phyloP scores from a whole-genome alignment of 2,797 vertebrate species.

The Lycodopsis pacificus region DNA sequence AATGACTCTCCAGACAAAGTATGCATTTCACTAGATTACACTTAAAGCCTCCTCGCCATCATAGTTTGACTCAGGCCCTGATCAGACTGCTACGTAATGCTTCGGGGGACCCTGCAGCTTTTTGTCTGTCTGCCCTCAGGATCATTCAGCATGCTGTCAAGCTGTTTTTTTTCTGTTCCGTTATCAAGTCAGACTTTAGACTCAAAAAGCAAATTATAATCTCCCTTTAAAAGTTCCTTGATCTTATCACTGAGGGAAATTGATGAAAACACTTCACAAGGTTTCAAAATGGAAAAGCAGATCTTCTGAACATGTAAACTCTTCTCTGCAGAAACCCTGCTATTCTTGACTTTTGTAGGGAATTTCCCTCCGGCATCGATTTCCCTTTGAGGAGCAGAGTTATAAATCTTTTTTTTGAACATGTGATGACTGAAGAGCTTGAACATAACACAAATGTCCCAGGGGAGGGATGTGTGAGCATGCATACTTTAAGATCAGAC shows the following conservation, averaged over 20 bases:
- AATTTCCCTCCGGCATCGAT: too few relatives aligned
- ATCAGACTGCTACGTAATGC: not conserved
- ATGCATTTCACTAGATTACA: conserved; percentile 15
- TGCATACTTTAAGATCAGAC: too few relatives aligned
- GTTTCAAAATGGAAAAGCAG: not conserved
- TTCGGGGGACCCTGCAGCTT: not conserved
- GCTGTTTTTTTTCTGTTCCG: not conserved
- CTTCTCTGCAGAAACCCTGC: too few relatives aligned
- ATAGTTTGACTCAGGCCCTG: conserved; percentile 12
- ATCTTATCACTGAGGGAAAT: not conserved
- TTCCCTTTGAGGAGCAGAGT: too few relatives aligned
- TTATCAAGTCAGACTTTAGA: not conserved
- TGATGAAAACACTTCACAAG: not conserved
- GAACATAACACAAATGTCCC: too few relatives aligned
- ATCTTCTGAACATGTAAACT: too few relatives aligned
- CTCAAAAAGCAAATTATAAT: not conserved
- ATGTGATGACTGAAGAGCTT: too few relatives aligned
- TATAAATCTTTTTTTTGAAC: too few relatives aligned
- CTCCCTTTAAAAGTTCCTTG: not conserved
- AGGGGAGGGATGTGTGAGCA: too few relatives aligned
- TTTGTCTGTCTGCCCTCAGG: not conserved
- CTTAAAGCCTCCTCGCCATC: not conserved
- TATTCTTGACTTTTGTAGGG: too few relatives aligned
- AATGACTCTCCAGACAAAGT: conserved; percentile 2
- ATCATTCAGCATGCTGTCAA: not conserved